Base-by-base conservation (phyloP, 2,113 vertebrate genomes). In the Cyanoderma ruficeps region DNA sequence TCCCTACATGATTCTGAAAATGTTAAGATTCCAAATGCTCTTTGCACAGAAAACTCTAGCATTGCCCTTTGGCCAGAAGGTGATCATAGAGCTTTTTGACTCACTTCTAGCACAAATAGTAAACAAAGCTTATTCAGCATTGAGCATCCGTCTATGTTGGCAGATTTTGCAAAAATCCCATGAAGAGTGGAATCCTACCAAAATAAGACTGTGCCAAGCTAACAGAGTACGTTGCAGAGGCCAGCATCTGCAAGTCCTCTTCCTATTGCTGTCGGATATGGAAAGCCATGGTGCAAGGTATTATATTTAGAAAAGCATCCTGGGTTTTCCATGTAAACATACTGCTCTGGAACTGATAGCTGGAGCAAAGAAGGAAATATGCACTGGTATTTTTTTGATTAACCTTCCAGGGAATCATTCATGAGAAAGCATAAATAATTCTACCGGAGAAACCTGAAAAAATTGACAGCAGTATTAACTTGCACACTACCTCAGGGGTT, bases 61-160 rank as follows among this genome's bases (percentile, higher is more conserved):
- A 53, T 28, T 83, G n/a, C 30, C 50, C 90, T 88, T 90, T 80
- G 76, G 24, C 24, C 60, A 82, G 46, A 65, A 79, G 27, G 42
- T 74, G 80, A 70, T 71, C 83, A 84, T 17, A 74, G 39, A 84
- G 41, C 30, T 53, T 81, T 92, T 91, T 1, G 1, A 83, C 18
- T 88, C 2, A 12, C 49, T 93, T 81, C 75, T 80, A 68, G 47
- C 50, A 56, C 47, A 70, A 69, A 88, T 18, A 91, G 33, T 85
- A 96, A 96, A 85, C 63, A 95, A 93, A 92, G 68, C 60, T 96
- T 90, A 86, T 74, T 90, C 56, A 92, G 59, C 82, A 87, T 15
- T 9, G 2, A 91, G 20, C 47, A 83, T 85, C 33, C 6, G 5
- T 42, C 64, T 78, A 41, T 30, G 39, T 31, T 81, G 84, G 47